Evolutionary conservation across 2,888 invertebrate species (phyloP), one percentile per base, ranked within the genome.

Genomic region (Colostygia pectinataria): DNA sequence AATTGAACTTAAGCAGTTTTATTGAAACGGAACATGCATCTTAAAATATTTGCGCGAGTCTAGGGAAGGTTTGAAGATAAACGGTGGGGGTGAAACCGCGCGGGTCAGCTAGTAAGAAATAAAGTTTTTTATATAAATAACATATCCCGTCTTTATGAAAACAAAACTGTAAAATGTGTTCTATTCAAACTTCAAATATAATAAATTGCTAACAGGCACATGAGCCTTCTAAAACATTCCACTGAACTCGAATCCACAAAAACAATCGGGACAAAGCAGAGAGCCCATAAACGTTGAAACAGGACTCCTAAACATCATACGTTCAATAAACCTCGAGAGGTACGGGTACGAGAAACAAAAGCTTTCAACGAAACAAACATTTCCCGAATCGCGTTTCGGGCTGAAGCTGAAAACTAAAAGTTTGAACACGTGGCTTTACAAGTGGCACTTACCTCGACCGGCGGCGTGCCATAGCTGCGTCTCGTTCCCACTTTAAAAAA

Each of bases 401-500:
- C 55, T 55, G 59, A 59, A 62, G 56, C 59, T 54, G 65, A 58
- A 62, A 63, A 61, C 55, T 59, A 61, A 43, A 81, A 83, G 76
- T 81, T 80, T 63, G 71, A 83, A 74, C 88, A 90, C 89, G 89
- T 88, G 89, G 81, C 72, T 50, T 57, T 66, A 74, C 72, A 73
- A 83, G 78, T 77, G 79, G 80, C 82, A 87, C 90, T 89, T 83
- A 90, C 90, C 90, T 87, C 83, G 72, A 53, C 65, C 74, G 78
- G 77, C 86, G 80, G 75, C 69, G 82, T 69, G 75, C 73, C 90
- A 88, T 89, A 73, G 62, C 74, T 71, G 64, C 77, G 81, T 84
- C 88, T 88, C 87, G 87, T 88, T 88, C 84, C 87, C 88, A 89
- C 90, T 88, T 88, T 84, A 80, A 63, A 81, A 50, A 54, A 67